Evolutionary conservation across 1,140 invertebrate species (phyloP).

Genomic region (Procambarus clarkii): DNA sequence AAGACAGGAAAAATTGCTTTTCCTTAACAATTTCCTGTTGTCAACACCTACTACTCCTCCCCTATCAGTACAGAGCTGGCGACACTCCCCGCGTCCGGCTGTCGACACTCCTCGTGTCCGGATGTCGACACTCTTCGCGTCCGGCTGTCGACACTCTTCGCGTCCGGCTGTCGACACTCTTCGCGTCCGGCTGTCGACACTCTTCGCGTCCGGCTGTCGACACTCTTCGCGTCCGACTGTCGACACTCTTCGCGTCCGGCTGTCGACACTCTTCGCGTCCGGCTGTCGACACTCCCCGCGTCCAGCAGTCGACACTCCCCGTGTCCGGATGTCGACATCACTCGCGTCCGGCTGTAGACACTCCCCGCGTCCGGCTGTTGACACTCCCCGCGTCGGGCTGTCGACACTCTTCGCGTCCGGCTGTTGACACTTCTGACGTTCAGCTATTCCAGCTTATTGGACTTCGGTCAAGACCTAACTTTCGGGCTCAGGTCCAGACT

Average conservation of each 20-base stretch:
- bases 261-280: too few relatives aligned
- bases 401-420: too few relatives aligned
- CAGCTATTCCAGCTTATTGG: not conserved
- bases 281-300: not conserved
- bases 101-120: not conserved
- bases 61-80: too few relatives aligned
- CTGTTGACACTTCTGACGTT: not conserved
- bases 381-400: not conserved
- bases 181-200: not conserved
- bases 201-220: not conserved
- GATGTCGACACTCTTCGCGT: not conserved
- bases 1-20: constrained; percentile 1
- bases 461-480: too few relatives aligned
- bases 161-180: not conserved
- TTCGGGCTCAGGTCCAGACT: too few relatives aligned
- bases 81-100: not conserved
- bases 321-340: too few relatives aligned
- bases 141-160: not conserved
- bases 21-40: constrained; percentile 4
- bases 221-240: not conserved
- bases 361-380: not conserved
- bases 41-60: not conserved
- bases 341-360: not conserved
- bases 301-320: not conserved
- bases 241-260: not conserved